These are phyloP conservation scores for Microplitis mediator DNA, from an alignment of 1,140 invertebrate genomes.

Conservation along the genomic window DNA sequence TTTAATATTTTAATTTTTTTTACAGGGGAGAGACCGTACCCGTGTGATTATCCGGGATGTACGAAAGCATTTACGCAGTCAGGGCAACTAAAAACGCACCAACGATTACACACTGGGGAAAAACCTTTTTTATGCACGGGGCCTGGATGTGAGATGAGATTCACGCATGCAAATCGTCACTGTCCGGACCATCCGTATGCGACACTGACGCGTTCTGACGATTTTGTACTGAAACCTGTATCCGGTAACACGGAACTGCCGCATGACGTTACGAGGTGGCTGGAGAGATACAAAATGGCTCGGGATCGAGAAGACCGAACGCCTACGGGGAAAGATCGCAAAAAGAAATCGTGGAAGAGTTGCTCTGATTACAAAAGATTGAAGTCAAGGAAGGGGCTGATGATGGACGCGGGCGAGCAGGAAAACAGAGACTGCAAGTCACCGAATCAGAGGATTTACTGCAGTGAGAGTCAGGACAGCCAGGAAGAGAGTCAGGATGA, in stretches of 20 bases:
- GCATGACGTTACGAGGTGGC: constrained; percentile 65
- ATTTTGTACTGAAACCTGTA: constrained; percentile 63
- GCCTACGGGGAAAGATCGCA: constrained; percentile 58
- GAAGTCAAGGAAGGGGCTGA: constrained; percentile 56
- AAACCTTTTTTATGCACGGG: constrained; percentile 80
- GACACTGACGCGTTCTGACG: constrained; percentile 65
- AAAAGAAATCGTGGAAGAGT: constrained; percentile 56
- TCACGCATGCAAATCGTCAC: constrained; percentile 83
- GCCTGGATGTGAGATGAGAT: constrained; percentile 71
- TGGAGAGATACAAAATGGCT: constrained; percentile 64
- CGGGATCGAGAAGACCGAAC: constrained; percentile 61
- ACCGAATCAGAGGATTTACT: constrained; percentile 48
- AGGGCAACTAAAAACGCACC: constrained; percentile 84
- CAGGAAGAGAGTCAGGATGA: constrained; percentile 60
- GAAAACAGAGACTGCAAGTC: constrained; percentile 52
- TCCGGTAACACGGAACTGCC: constrained; percentile 63
- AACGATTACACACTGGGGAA: constrained; percentile 81
- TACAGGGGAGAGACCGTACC: constrained; percentile 78
- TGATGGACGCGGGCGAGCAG: constrained; percentile 57
- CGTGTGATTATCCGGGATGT: constrained; percentile 80
- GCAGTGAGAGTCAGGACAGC: constrained; percentile 51
- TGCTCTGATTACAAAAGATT: constrained; percentile 47
- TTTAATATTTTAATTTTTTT: constrained; percentile 18
- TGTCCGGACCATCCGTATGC: constrained; percentile 72
- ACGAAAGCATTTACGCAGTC: constrained; percentile 81